A percentile compares a stretch with the other conserved stretches of the same genome.
These are phyloP conservation scores for Notospermus geniculatus DNA, from an alignment of 1,140 invertebrate species.

Conservation along the genomic window DNA sequence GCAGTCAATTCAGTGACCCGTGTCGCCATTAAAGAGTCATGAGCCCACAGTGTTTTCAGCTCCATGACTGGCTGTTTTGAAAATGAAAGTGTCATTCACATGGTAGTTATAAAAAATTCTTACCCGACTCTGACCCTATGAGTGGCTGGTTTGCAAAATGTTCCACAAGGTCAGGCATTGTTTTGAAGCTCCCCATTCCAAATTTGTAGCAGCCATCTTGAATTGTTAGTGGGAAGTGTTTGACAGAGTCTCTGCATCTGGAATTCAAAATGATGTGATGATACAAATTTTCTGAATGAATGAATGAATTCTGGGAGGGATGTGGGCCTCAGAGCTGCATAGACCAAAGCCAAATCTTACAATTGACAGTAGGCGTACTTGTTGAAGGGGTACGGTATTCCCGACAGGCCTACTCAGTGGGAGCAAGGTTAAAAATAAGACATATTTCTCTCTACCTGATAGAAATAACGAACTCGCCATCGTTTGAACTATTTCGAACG, in stretches of 20 bases:
- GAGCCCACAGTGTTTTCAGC: too few species aligned
- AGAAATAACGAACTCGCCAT: conserved; percentile 41
- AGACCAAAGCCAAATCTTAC: too few species aligned
- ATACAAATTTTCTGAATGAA: background rate
- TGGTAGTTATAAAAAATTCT: conserved; percentile 7
- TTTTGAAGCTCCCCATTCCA: conserved; percentile 41
- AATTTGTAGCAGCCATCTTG: conserved; percentile 35
- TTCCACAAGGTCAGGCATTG: conserved; percentile 35
- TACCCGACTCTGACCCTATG: conserved; percentile 45
- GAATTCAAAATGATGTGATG: background rate
- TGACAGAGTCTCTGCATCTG: conserved; percentile 45
- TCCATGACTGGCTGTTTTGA: too few species aligned
- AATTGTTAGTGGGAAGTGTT: conserved; percentile 42
- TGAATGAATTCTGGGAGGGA: too few species aligned
- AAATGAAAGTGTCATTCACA: too few species aligned
- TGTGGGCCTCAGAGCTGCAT: too few species aligned
- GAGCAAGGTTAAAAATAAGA: too few species aligned
- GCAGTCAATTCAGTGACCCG: too few species aligned
- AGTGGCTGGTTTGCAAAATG: conserved; percentile 47
- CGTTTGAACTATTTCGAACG: conserved; percentile 41
- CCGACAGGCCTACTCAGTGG: too few species aligned
- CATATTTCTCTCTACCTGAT: conserved; percentile 41
- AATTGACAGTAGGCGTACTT: too few species aligned
- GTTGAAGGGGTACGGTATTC: too few species aligned
- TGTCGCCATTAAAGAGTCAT: too few species aligned